Evolutionary conservation across 2,888 invertebrate genomes (phyloP).

Genomic region (Euzophera pinguis): DNA sequence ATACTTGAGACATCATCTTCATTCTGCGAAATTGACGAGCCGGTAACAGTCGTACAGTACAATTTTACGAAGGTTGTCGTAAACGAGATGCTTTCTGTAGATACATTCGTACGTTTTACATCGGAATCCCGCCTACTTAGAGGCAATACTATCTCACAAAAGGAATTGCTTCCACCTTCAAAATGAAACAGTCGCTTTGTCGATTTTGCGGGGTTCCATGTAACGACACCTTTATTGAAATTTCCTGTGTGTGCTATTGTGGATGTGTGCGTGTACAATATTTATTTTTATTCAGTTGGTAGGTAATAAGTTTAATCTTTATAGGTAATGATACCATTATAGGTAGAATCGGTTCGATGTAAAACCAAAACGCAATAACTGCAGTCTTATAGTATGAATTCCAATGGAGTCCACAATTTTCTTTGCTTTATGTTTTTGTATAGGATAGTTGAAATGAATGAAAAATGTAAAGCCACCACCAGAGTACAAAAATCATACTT

Average conservation of each 20-base stretch:
- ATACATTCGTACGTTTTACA: conserved; percentile 40
- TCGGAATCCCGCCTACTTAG: conserved; percentile 57
- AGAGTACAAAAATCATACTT: no score
- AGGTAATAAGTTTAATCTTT: no score
- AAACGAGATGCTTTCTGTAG: conserved; percentile 42
- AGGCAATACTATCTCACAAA: conserved; percentile 65
- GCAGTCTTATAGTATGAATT: no score
- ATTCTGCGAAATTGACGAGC: conserved; percentile 3
- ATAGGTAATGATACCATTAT: no score
- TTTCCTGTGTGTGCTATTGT: conserved; percentile 40
- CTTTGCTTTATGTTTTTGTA: no score
- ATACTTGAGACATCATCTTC: background rate
- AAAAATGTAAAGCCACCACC: no score
- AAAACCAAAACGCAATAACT: no score
- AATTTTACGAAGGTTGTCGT: conserved; percentile 33
- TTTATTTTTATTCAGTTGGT: no score
- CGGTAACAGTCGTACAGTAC: conserved; percentile 2
- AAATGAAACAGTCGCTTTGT: conserved; percentile 69
- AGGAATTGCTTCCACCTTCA: conserved; percentile 65
- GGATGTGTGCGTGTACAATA: background rate
- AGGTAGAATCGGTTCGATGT: no score
- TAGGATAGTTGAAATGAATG: no score
- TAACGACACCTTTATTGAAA: conserved; percentile 65
- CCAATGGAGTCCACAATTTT: no score
- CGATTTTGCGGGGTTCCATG: conserved; percentile 57